Evolutionary conservation across 2,888 invertebrate species (phyloP).

Genomic region (Oeneis ivallda): DNA sequence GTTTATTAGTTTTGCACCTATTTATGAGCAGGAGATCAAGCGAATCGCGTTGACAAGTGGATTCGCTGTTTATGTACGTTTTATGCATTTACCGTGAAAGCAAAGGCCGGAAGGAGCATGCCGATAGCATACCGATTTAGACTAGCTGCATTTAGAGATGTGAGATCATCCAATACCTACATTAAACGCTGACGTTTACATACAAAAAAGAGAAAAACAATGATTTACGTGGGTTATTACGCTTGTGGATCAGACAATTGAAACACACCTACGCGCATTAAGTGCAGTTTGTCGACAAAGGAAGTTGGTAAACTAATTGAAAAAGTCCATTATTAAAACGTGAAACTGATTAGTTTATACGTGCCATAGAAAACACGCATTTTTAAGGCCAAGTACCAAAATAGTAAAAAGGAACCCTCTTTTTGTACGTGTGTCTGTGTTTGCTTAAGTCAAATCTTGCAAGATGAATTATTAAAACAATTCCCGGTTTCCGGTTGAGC

Average conservation of each 20-base stretch:
- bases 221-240: constrained; percentile 21
- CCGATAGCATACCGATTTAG: constrained; percentile 71
- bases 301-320: constrained; percentile 24
- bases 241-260: constrained; percentile 30
- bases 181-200: constrained; percentile 44
- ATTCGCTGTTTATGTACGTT: constrained; percentile 71
- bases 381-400: too few species aligned
- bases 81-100: constrained; percentile 73
- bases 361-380: not conserved
- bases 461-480: too few species aligned
- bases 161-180: constrained; percentile 69
- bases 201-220: constrained; percentile 26
- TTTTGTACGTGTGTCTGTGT: too few species aligned
- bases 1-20: constrained; percentile 7
- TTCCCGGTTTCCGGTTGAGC: too few species aligned
- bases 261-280: constrained; percentile 36
- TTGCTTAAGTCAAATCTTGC: too few species aligned
- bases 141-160: constrained; percentile 70
- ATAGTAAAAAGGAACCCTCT: too few species aligned
- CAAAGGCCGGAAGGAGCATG: constrained; percentile 68
- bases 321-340: constrained; percentile 10
- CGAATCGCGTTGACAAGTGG: constrained; percentile 63
- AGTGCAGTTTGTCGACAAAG: constrained; percentile 24
- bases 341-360: not conserved
- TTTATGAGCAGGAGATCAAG: constrained; percentile 6